These are phyloP conservation scores for Sebastiscus albofasciatus DNA, from an alignment of 2,797 vertebrate genomes.

Conservation along the genomic window DNA sequence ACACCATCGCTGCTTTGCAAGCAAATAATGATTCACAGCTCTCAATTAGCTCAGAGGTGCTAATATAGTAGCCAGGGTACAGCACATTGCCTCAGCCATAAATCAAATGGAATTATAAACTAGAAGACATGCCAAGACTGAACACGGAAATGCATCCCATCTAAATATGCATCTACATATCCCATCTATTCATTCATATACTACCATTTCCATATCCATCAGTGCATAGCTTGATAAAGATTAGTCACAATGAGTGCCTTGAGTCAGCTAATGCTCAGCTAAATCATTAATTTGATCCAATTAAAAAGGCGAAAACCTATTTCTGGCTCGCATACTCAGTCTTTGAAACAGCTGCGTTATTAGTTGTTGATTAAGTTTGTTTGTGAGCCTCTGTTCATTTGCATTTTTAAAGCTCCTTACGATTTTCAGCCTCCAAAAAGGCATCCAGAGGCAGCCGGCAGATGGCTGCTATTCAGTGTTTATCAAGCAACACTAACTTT, in stretches of 20 bases:
- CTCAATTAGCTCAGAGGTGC: constrained; percentile 67
- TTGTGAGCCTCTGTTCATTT: constrained; percentile 74
- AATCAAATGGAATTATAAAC: constrained; percentile 70
- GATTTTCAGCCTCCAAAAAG: constrained; percentile 53
- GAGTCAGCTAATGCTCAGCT: constrained; percentile 76
- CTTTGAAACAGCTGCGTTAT: constrained; percentile 79
- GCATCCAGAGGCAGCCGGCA: constrained; percentile 57
- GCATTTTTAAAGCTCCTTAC: constrained; percentile 72
- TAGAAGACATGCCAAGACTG: constrained; percentile 33
- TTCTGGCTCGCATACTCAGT: constrained; percentile 58
- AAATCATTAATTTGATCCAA: constrained; percentile 83
- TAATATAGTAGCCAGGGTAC: constrained; percentile 51
- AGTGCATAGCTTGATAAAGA: constrained; percentile 75
- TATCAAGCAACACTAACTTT: constrained; percentile 77
- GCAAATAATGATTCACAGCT: constrained; percentile 65
- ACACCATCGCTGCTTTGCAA: constrained; percentile 19
- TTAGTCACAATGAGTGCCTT: constrained; percentile 80
- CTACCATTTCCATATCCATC: constrained; percentile 74
- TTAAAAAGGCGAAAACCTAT: constrained; percentile 75
- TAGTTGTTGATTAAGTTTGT: constrained; percentile 82
- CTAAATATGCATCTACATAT: constrained; percentile 62
- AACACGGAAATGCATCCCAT: constrained; percentile 52
- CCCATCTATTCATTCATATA: constrained; percentile 59
- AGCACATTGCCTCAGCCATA: constrained; percentile 42
- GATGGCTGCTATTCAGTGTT: constrained; percentile 77